Percentiles rank a stretch among this genome's conserved stretches.
Evolutionary conservation across 2,888 invertebrate genomes (phyloP).

Genomic region (Folsomia manolachei): DNA sequence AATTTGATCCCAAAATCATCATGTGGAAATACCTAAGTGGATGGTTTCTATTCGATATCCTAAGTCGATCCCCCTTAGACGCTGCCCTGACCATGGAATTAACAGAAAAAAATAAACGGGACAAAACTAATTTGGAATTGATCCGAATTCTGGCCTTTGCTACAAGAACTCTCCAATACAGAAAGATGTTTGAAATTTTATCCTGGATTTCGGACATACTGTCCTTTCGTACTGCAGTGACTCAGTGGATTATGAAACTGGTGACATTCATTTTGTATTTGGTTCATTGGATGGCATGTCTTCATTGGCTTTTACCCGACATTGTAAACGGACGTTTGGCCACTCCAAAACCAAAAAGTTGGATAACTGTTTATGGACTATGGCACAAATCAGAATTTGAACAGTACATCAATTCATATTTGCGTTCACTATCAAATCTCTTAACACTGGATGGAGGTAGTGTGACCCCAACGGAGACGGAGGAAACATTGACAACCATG

Average conservation of each 20-base stretch:
- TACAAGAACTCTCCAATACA: constrained; percentile 9
- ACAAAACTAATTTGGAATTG: constrained; percentile 5
- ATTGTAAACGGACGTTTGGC: constrained; percentile 8
- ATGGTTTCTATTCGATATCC: constrained; percentile 26
- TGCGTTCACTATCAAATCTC: constrained; percentile 31
- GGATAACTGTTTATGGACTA: constrained; percentile 32
- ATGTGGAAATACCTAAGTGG: not conserved
- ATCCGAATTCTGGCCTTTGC: constrained; percentile 10
- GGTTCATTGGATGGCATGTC: constrained; percentile 31
- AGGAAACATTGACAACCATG: constrained; percentile 34
- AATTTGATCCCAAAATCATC: constrained; percentile 8
- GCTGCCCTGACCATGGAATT: not conserved
- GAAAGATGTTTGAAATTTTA: constrained; percentile 11
- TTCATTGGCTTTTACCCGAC: constrained; percentile 27
- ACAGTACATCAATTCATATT: constrained; percentile 33
- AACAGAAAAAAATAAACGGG: not conserved
- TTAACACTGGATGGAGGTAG: constrained; percentile 29
- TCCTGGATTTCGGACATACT: not conserved
- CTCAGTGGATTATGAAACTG: constrained; percentile 6
- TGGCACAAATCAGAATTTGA: constrained; percentile 22
- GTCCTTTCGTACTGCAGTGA: not conserved
- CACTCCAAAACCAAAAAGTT: constrained; percentile 18
- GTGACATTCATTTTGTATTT: constrained; percentile 12
- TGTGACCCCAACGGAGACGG: constrained; percentile 18
- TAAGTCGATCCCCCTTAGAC: constrained; percentile 24